Base-by-base conservation (phyloP, 2,888 invertebrate species). In the Lasioglossum oenotherae region DNA sequence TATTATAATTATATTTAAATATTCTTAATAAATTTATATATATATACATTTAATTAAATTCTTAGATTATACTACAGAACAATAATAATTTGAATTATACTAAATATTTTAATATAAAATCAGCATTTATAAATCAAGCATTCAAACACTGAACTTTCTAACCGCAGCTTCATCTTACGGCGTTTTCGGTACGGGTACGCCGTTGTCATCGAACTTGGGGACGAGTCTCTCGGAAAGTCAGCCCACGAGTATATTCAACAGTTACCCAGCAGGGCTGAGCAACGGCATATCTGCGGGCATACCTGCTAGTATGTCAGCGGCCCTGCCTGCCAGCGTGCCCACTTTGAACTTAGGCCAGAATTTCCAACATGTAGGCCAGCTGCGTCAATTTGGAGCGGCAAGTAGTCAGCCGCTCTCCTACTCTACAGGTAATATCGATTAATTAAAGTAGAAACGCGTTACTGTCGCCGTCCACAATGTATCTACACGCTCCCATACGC, bases 291-390 rank as follows among this genome's bases (percentile, higher is more conserved):
- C 90, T 78, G 60, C 88, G 76, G 76, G 85, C 73, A 88, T 89
- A 80, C 76, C 85, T 71, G 74, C 35, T 67, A 73, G 75, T 80
- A 81, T 90, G 71, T 78, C 88, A 23, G 49, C 79, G 23, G 69
- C 72, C 83, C 80, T 89, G 80, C 80, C 89, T 49, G 69, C 72
- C 74, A 77, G 81, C 75, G 46, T 89, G 78, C 86, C 91, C 72
- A 82, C 87, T 80, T 84, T 90, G 82, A 89, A 86, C 82, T 87
- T 89, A 41, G 90, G 71, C 14, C 89, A 86, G 81, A 88, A 82
- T 89, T 85, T 87, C 78, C 89, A 88, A 73, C 85, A 87, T 35
- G 35, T 82, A 19, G 87, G 81, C 53, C 91, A 91, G 60, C 73
- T 84, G 64, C 85, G 78, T 73, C 84, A 82, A 71, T 84, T 87